A percentile compares a stretch with the other conserved stretches of the same genome.
phyloP scores from a whole-genome alignment of 2,888 invertebrate genomes.

The Cheilosia vernalis region DNA sequence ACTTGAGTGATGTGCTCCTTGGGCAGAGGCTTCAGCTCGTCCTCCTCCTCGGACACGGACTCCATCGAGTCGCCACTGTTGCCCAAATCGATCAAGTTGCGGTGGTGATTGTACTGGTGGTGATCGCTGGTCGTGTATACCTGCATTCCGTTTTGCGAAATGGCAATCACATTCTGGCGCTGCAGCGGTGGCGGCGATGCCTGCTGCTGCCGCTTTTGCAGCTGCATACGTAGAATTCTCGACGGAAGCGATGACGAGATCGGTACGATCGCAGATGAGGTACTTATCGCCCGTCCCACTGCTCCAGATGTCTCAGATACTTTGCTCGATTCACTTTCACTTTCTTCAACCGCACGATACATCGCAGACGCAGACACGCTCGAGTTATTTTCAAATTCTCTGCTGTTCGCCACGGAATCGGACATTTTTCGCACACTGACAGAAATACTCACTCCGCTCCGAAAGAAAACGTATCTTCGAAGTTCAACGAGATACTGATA shows the following conservation, averaged over 20 bases:
- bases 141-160: slow-evolving; percentile 66
- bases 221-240: slow-evolving; percentile 80
- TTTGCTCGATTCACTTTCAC: slow-evolving; percentile 63
- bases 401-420: slow-evolving; percentile 61
- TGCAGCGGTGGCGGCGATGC: slow-evolving; percentile 39
- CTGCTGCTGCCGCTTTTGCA: slow-evolving; percentile 62
- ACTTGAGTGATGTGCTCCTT: slow-evolving; percentile 62
- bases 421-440: slow-evolving; percentile 48
- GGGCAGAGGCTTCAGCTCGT: slow-evolving; percentile 82
- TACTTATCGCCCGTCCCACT: slow-evolving; percentile 11
- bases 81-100: slow-evolving; percentile 62
- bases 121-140: slow-evolving; percentile 59
- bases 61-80: slow-evolving; percentile 80
- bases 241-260: slow-evolving; percentile 82
- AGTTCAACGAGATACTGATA: slow-evolving; percentile 68
- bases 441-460: slow-evolving; percentile 40
- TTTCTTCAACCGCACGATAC: slow-evolving; percentile 65
- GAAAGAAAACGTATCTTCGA: slow-evolving; percentile 67
- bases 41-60: slow-evolving; percentile 81
- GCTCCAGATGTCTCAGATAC: slow-evolving; percentile 31
- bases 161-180: slow-evolving; percentile 64
- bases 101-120: slow-evolving; percentile 61
- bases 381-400: slow-evolving; percentile 64
- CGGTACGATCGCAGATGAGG: slow-evolving; percentile 77
- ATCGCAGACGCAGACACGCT: slow-evolving; percentile 46